Base-by-base conservation (phyloP, 1,140 invertebrate species). In the Bathynomus jamesi region DNA sequence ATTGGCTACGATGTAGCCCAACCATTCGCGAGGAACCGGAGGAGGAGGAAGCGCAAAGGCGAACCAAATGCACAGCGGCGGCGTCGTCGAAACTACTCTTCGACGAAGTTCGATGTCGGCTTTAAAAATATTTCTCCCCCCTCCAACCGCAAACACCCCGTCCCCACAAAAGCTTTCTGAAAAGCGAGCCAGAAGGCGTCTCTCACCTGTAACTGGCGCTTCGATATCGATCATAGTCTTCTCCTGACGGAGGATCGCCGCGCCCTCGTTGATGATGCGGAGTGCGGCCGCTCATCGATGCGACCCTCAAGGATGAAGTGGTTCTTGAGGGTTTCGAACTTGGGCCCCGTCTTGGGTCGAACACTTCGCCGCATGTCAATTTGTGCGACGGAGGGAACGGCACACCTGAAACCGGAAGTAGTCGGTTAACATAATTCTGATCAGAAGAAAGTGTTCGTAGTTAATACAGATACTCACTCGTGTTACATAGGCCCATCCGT, bases 171-270 rank as follows among this genome's bases (percentile, higher is more conserved):
- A n/a, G n/a, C n/a, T n/a, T n/a, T n/a, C n/a, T n/a, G n/a, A n/a
- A n/a, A n/a, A n/a, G n/a, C 4, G 61, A 29, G 30, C 24, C n/a
- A n/a, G n/a, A n/a, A n/a, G 24, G 24, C 8, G 11, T 24, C 21
- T 69, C n/a, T 84, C 79, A 93, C 91, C 91, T 84, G 97, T 99
- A 81, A 99, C 96, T 78, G 97, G 97, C 80, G 97, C 97, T 87
- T 99, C 96, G 83, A 99, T 98, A 84, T 99, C 96, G 82, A 99
- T 96, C 96, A 99, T 99, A 73, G 97, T 99, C 85, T 98, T 98
- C 85, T 99, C 97, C 80, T 94, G 91, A 78, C 94, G 89, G 79
- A 99, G 88, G 79, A 99, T 86, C 74, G 92, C 88, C 79, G 96
- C 96, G 78, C 96, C 96, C 84, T 99, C 96, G 85, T 96, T 95